Evolutionary conservation across 2,113 vertebrate species (phyloP).

Genomic region (Aptenodytes patagonicus): DNA sequence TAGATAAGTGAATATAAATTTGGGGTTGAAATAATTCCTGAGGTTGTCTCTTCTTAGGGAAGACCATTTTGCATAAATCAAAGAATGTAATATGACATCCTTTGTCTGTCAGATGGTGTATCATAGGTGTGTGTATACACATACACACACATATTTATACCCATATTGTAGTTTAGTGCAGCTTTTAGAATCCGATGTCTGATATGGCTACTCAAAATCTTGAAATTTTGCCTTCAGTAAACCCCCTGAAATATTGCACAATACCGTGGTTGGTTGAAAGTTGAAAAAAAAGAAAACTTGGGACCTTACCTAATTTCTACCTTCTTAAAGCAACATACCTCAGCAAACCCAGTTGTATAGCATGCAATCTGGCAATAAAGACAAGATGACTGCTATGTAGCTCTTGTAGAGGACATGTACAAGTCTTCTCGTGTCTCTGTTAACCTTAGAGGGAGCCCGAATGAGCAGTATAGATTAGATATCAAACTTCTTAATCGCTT

Average conservation of each 20-base stretch:
- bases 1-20: not conserved
- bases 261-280: not conserved
- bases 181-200: not conserved
- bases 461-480: not conserved
- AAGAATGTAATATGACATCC: not conserved
- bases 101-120: not conserved
- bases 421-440: not conserved
- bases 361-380: not conserved
- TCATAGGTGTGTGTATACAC: not conserved
- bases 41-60: not conserved
- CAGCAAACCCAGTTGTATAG: not conserved
- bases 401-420: not conserved
- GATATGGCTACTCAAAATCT: not conserved
- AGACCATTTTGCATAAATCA: not conserved
- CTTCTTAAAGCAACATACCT: not conserved
- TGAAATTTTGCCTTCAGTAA: not conserved
- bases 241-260: not conserved
- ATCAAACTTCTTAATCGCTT: not conserved
- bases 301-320: not conserved
- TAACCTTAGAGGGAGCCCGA: not conserved
- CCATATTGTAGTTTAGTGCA: not conserved
- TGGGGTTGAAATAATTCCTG: not conserved
- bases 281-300: not conserved
- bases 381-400: accelerated
- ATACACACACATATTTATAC: not conserved